Evolutionary conservation across 2,888 invertebrate species (phyloP).

Genomic region (Noctua janthe): DNA sequence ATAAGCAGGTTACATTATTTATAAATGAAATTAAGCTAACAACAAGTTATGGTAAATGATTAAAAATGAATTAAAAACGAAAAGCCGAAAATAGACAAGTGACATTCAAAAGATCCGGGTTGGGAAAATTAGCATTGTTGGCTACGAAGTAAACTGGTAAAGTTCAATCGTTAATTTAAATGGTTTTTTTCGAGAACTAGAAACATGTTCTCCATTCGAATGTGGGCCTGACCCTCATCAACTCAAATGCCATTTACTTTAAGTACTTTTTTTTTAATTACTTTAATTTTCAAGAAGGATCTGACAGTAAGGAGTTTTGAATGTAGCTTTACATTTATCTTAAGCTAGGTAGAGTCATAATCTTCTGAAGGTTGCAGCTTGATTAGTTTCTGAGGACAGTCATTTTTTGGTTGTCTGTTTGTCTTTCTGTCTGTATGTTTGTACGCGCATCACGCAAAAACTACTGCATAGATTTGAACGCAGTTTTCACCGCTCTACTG

Average conservation of each 20-base stretch:
- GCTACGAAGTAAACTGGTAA: not conserved
- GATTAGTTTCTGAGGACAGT: not conserved
- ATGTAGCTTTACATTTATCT: not conserved
- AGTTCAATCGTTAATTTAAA: not conserved
- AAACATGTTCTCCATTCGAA: not conserved
- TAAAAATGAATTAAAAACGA: not conserved
- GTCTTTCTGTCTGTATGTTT: too few species aligned
- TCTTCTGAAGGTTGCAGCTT: not conserved
- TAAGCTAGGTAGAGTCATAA: not conserved
- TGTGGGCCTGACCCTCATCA: not conserved
- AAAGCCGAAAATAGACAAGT: not conserved
- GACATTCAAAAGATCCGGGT: conserved; percentile 44
- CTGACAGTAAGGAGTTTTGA: not conserved
- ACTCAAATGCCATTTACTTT: not conserved
- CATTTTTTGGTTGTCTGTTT: not conserved
- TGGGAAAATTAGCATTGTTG: conserved; percentile 31
- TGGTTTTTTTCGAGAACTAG: not conserved
- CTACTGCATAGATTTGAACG: too few species aligned
- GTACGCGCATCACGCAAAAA: too few species aligned
- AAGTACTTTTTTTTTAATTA: not conserved
- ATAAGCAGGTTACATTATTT: not conserved
- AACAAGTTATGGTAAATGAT: not conserved
- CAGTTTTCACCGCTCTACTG: too few species aligned
- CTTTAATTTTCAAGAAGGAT: not conserved
- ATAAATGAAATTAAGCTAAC: not conserved